Conservation (phyloP, 2,113 vertebrate species). For the Pseudorasbora parva region DNA sequence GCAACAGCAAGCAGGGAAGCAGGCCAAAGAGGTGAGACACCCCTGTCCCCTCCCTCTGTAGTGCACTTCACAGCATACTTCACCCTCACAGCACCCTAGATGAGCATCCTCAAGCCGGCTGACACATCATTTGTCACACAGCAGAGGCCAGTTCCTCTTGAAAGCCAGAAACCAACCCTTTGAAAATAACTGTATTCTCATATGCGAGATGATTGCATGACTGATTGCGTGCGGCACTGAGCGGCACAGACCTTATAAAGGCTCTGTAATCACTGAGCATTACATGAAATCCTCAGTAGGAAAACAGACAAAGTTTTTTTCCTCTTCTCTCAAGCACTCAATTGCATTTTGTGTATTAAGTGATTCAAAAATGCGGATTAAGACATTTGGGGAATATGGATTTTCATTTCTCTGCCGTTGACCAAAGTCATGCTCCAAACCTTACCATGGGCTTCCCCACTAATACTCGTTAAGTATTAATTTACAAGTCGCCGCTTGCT, state of each 20-base stretch:
- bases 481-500: conserved; percentile 71
- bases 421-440: conserved; percentile 50
- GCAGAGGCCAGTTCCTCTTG: conserved; percentile 3
- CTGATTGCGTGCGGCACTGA: conserved; percentile 9
- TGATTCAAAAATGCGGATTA: conserved; percentile 54
- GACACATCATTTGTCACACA: conserved; percentile 29
- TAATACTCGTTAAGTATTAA: conserved; percentile 69
- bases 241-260: conserved; percentile 3
- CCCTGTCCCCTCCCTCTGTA: conserved; percentile 21
- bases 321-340: conserved; percentile 6
- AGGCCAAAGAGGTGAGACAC: conserved; percentile 93
- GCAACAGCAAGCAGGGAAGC: conserved; percentile 86
- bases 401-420: conserved; percentile 59
- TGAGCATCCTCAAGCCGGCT: conserved; percentile 44
- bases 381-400: conserved; percentile 61
- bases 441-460: conserved; percentile 52
- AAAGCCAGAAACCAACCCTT: neutral
- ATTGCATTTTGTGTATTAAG: conserved; percentile 47
- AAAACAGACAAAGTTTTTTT: neutral
- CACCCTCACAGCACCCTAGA: conserved; percentile 55
- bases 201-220: neutral
- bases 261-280: conserved; percentile 3
- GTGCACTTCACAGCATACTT: conserved; percentile 23
- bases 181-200: neutral
- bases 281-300: neutral